Evolutionary conservation across 2,888 invertebrate species (phyloP).

Genomic region (Gymnocheta viridis): DNA sequence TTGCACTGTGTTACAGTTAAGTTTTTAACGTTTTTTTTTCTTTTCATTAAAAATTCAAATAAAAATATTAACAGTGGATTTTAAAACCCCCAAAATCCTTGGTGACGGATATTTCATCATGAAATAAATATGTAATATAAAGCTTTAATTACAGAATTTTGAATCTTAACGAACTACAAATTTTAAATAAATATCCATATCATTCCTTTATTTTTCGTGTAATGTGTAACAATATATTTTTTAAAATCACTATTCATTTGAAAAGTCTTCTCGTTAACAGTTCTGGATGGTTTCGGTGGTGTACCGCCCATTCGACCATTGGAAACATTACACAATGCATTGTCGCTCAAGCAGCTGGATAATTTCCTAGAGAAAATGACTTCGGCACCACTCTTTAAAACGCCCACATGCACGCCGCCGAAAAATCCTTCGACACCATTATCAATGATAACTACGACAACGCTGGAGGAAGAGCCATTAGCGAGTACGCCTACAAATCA

Average conservation of each 20-base stretch:
- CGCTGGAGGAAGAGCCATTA: slow-evolving; percentile 48
- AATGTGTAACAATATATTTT: slow-evolving; percentile 18
- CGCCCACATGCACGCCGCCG: slow-evolving; percentile 88
- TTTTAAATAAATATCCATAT: background rate
- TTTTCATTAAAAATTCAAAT: too few species aligned
- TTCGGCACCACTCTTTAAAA: slow-evolving; percentile 87
- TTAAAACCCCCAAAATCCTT: too few species aligned
- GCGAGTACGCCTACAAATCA: slow-evolving; percentile 60
- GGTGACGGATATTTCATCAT: too few species aligned
- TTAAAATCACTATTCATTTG: slow-evolving; percentile 59
- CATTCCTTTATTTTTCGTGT: background rate
- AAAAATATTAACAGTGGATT: too few species aligned
- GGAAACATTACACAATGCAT: slow-evolving; percentile 98
- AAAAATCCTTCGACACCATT: slow-evolving; percentile 85
- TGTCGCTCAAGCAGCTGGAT: slow-evolving; percentile 95
- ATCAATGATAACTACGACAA: slow-evolving; percentile 67
- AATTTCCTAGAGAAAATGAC: slow-evolving; percentile 94
- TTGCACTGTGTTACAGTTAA: too few species aligned
- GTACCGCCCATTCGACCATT: slow-evolving; percentile 97
- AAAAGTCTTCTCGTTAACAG: slow-evolving; percentile 80
- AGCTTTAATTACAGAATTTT: background rate
- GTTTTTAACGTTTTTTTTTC: too few species aligned
- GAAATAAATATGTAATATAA: too few species aligned
- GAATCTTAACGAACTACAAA: background rate
- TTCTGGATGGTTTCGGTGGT: slow-evolving; percentile 93